Evolutionary conservation across 1,140 invertebrate genomes (phyloP), one percentile per base, ranked within the genome.

Genomic region (Odontomachus brunneus): DNA sequence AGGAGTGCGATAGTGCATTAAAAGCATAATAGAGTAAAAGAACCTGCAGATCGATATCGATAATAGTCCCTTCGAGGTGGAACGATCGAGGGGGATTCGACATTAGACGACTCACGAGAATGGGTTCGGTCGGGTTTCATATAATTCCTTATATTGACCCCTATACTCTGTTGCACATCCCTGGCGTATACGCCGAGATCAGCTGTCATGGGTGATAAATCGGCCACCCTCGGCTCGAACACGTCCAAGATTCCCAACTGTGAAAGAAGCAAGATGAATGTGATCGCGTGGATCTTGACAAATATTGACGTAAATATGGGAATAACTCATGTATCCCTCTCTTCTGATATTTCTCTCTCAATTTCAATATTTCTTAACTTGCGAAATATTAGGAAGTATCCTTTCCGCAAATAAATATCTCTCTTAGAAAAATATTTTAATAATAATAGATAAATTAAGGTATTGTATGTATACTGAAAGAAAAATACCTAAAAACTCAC

Each of bases 151-250:
- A 97, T 97, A 86, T 96, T 96, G 3, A 97, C 96, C 22, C 96
- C 96, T 65, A 97, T 96, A 24, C 96, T 96, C 93, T 97, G 97
- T 92, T 97, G 97, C 82, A 97, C 96, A 90, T 97, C 97, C 73
- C 96, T 96, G 14, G 97, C 97, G 88, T 97, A 97, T 49, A 97
- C 95, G 29, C 96, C 95, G 14, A 95, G 91, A 82, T 97, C 96
- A 7, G 95, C 92, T 26, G 97, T 97, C 97, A 97, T 97, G 29
- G 95, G 95, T 11, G 95, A 95, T 87, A 98, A 96, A 92, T 98
- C 96, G 0, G 96, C 95, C 66, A 96, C 95, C 76, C 96, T 95
- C 1, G 97, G 97, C 89, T 97, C 97, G 88, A 98, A 97, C 24
- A 97, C 96, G 88, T 97, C 96, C 63, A 94, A 94, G 67, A 97